phyloP scores from a whole-genome alignment of 2,797 vertebrate genomes.

The Bothrops alternatus region DNA sequence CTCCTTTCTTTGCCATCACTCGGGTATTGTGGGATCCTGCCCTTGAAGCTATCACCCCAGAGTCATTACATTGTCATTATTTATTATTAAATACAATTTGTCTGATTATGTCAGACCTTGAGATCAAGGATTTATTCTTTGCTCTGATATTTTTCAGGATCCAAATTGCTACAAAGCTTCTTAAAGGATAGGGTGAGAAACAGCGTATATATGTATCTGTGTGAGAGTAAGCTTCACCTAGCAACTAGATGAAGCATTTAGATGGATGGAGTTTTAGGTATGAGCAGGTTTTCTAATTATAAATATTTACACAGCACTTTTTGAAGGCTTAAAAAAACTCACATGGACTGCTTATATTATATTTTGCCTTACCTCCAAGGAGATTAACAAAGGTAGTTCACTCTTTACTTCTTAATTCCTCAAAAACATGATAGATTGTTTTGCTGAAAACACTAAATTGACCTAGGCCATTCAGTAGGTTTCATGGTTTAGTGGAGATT shows the following conservation, averaged over 20 bases:
- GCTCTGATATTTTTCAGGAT: slow-evolving; percentile 10
- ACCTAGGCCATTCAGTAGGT: neutral
- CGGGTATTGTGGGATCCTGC: slow-evolving; percentile 24
- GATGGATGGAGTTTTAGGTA: neutral
- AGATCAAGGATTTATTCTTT: slow-evolving; percentile 5
- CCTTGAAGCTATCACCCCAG: neutral
- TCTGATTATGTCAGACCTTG: neutral
- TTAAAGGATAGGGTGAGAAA: neutral
- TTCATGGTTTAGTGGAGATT: neutral
- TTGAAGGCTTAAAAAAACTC: neutral
- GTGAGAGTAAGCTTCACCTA: neutral
- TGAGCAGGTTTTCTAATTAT: neutral
- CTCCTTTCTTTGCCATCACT: slow-evolving; percentile 20
- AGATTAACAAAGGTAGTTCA: neutral
- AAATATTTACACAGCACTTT: neutral
- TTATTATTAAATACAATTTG: neutral
- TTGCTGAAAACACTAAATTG: neutral
- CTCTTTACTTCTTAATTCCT: neutral
- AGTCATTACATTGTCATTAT: neutral
- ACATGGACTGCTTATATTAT: neutral
- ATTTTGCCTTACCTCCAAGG: neutral
- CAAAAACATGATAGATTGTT: neutral
- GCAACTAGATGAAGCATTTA: neutral
- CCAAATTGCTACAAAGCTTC: neutral
- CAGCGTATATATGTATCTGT: neutral